Percentiles rank a stretch among this genome's conserved stretches.
Evolutionary conservation across 2,113 vertebrate genomes (phyloP).

Genomic region (Astatoreochromis straeleni): DNA sequence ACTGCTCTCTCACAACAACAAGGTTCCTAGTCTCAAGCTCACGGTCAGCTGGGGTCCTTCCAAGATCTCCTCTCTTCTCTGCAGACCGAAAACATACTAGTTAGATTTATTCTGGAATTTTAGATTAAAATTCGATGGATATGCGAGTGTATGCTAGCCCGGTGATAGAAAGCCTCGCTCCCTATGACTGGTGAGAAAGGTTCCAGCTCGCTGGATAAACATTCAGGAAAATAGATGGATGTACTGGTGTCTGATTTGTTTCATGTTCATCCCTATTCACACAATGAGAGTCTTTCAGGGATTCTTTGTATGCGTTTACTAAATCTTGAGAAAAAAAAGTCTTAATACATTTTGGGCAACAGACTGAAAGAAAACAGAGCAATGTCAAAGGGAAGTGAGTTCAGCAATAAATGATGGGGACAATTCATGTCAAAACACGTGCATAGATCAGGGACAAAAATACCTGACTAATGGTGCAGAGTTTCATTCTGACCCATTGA

Average conservation of each 20-base stretch:
- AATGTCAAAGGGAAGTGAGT: background rate
- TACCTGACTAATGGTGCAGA: conserved; percentile 14
- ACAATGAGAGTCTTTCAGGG: background rate
- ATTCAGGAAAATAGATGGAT: background rate
- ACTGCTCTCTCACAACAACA: background rate
- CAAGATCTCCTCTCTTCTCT: background rate
- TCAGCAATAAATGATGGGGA: conserved; percentile 9
- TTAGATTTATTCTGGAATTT: background rate
- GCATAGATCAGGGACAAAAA: conserved; percentile 33
- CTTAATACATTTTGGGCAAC: background rate
- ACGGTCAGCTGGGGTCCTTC: background rate
- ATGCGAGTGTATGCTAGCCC: background rate
- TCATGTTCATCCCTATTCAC: background rate
- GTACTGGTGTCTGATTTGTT: background rate
- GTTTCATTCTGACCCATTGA: conserved; percentile 30
- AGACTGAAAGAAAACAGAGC: background rate
- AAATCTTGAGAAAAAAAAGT: background rate
- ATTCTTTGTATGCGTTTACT: background rate
- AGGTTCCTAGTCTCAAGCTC: background rate
- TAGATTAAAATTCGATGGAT: background rate
- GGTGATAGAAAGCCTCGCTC: background rate
- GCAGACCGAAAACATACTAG: background rate
- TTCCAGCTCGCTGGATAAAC: background rate
- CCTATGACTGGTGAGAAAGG: background rate
- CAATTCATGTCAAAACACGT: conserved; percentile 22